These are phyloP conservation scores for Setipinna tenuifilis DNA, from an alignment of 2,797 vertebrate genomes.

Conservation along the genomic window DNA sequence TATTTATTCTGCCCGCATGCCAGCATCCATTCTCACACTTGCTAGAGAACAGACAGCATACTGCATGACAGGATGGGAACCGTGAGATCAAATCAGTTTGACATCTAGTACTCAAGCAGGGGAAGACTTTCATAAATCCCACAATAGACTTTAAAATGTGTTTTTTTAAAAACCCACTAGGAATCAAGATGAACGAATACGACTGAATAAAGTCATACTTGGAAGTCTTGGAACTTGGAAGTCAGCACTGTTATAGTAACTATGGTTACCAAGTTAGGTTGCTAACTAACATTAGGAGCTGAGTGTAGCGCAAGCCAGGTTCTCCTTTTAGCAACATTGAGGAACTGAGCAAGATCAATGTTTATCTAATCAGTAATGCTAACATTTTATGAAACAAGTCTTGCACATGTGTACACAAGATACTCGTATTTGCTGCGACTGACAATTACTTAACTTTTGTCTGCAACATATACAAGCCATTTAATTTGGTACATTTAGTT, in stretches of 20 bases:
- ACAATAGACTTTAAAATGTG: neutral
- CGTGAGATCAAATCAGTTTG: neutral
- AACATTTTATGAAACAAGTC: neutral
- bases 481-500: neutral
- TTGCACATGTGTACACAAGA: neutral
- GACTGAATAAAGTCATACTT: neutral
- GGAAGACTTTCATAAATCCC: neutral
- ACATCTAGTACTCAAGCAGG: neutral
- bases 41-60: neutral
- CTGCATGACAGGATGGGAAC: neutral
- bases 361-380: neutral
- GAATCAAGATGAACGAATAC: neutral
- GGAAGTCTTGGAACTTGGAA: neutral
- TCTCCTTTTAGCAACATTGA: conserved; percentile 16
- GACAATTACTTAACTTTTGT: neutral
- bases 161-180: neutral
- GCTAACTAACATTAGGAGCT: neutral
- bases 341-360: neutral
- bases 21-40: neutral
- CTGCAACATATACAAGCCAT: neutral
- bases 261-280: conserved; percentile 20
- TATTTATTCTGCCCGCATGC: neutral
- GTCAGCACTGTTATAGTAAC: conserved; percentile 4
- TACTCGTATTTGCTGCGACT: neutral
- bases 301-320: neutral